Percentiles rank a stretch among this genome's conserved stretches.
phyloP scores from a whole-genome alignment of 2,888 invertebrate species.

The Drosophila helvetica region DNA sequence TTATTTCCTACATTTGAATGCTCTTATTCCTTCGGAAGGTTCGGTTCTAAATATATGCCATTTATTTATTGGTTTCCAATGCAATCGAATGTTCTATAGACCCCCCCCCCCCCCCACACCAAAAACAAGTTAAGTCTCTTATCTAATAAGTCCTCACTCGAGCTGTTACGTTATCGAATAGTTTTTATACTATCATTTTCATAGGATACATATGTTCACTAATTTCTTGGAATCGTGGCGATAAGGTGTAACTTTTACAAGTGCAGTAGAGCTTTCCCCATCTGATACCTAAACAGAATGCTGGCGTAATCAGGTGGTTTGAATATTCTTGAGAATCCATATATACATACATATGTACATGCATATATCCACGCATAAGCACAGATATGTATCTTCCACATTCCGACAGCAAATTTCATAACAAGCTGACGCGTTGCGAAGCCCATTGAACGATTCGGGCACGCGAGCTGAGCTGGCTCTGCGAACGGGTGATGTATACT shows the following conservation, averaged over 20 bases:
- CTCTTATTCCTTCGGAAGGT: no score
- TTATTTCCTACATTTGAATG: neutral
- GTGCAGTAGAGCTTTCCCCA: neutral
- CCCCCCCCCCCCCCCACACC: no score
- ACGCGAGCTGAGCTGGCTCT: conserved; percentile 55
- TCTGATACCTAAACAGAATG: neutral
- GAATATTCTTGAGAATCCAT: neutral
- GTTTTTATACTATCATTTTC: neutral
- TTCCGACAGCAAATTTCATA: conserved; percentile 22
- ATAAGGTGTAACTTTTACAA: neutral
- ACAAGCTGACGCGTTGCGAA: conserved; percentile 11
- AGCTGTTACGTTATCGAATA: neutral
- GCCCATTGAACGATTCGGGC: conserved; percentile 24
- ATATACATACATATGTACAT: neutral
- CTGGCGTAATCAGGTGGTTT: neutral
- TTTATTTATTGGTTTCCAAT: no score
- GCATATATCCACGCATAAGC: no score
- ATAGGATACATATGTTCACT: neutral
- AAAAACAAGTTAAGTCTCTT: neutral
- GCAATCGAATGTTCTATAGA: neutral
- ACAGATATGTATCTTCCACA: neutral
- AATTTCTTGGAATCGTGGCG: neutral
- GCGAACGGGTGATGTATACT: conserved; percentile 19
- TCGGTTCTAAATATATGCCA: no score
- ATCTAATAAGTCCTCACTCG: neutral